Evolutionary conservation across 1,140 invertebrate species (phyloP), one percentile per base, ranked within the genome.

Genomic region (Sweltsa coloradensis): DNA sequence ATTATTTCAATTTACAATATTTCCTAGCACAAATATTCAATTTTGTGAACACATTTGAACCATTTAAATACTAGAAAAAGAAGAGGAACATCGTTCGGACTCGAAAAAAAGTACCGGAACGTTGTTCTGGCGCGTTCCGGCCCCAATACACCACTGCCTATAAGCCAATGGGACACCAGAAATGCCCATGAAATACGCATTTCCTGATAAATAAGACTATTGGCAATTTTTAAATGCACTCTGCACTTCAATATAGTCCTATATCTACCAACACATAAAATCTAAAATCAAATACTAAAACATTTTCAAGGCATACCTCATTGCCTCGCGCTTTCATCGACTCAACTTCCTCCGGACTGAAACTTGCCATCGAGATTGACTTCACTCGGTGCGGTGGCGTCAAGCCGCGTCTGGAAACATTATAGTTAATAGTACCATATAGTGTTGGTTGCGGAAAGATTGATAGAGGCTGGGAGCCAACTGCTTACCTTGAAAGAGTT

Each of bases 281-380:
- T 5, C 16, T 27, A 34, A 1, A 18, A 21, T 21, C 42, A 47
- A 5, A 47, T 41, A 9, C 11, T 3, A 18, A 7, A n/a, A 41
- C 42, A 29, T 14, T 49, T 39, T 24, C 41, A 49, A 34, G 22
- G 57, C 53, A 55, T 64, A 80, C 79, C 61, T 96, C 90, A 69
- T 98, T 98, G 52, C 94, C 94, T 68, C 82, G 80, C 47, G 75
- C 74, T 71, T 82, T 85, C 51, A 98, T 74, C 59, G 89, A 84
- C 63, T 94, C 89, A 61, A 98, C 84, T 72, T 98, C 95, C 54
- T 98, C 94, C 53, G 82, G 76, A 50, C 85, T 93, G 66, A 98
- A 98, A 57, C 87, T 95, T 34, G 94, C 89, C 94, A 98, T 97
- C 5, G 93, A 96, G 57, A 98, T 97, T 26, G 94, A 97, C 69